These are phyloP conservation scores for Clarias fuscus DNA, from an alignment of 2,797 vertebrate species.

Conservation along the genomic window DNA sequence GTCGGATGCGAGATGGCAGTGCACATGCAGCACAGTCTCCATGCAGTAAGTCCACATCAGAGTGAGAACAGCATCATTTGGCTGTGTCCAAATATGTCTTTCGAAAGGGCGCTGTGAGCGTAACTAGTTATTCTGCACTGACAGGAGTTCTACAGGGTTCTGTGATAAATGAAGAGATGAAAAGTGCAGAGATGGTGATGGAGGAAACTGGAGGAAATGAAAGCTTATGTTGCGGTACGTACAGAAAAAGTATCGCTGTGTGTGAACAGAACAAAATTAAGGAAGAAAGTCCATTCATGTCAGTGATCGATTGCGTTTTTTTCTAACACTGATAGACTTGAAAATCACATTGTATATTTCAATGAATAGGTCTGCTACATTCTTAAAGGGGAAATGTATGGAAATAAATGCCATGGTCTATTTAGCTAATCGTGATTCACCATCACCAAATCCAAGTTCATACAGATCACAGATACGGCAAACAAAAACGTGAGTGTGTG, in stretches of 20 bases:
- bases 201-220: slow-evolving; percentile 10
- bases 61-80: slow-evolving; percentile 29
- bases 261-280: background rate
- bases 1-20: background rate
- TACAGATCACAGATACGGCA: background rate
- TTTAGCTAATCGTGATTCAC: background rate
- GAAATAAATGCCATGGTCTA: background rate
- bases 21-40: slow-evolving; percentile 11
- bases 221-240: background rate
- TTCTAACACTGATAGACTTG: background rate
- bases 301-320: background rate
- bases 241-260: background rate
- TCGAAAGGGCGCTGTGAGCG: background rate
- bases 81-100: slow-evolving; percentile 2
- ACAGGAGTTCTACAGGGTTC: background rate
- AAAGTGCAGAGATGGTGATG: background rate
- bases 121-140: background rate
- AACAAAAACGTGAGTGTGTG: background rate
- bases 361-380: background rate
- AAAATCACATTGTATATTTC: background rate
- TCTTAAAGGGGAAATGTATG: background rate
- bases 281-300: background rate
- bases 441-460: background rate
- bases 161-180: slow-evolving; percentile 22
- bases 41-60: slow-evolving; percentile 35